Conservation (phyloP, 1,140 invertebrate species). For the Chymomyza costata region DNA sequence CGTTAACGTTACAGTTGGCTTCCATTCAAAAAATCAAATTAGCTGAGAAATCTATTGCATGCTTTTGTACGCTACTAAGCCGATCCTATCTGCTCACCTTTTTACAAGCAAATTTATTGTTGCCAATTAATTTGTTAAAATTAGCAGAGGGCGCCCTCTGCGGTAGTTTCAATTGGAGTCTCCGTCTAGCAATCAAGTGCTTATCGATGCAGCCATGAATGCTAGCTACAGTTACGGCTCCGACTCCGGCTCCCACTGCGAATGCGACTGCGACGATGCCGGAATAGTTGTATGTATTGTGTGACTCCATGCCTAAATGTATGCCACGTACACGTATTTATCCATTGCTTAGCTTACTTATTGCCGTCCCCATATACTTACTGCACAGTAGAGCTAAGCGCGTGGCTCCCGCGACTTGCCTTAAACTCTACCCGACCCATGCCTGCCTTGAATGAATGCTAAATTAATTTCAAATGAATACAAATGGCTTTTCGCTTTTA, state of each 20-base stretch:
- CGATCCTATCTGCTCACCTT: constrained; percentile 62
- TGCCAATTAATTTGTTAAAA: constrained; percentile 74
- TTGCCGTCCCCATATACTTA: neutral
- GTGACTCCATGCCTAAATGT: constrained; percentile 38
- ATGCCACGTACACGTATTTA: constrained; percentile 73
- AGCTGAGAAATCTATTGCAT: constrained; percentile 58
- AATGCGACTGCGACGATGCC: constrained; percentile 20
- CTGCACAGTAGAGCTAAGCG: constrained; percentile 8
- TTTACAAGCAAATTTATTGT: constrained; percentile 68
- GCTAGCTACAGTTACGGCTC: constrained; percentile 3
- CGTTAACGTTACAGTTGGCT: too few species aligned
- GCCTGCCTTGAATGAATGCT: constrained; percentile 66
- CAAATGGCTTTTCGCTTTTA: constrained; percentile 73
- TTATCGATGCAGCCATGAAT: constrained; percentile 44
- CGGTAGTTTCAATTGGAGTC: constrained; percentile 2
- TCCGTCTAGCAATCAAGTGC: constrained; percentile 9
- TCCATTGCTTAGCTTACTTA: constrained; percentile 62
- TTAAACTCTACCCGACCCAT: neutral
- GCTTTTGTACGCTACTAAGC: constrained; percentile 1
- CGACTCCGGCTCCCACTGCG: neutral
- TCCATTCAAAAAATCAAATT: constrained; percentile 68
- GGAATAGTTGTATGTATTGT: constrained; percentile 19
- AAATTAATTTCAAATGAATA: constrained; percentile 74
- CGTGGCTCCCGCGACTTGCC: neutral
- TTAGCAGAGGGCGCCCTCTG: constrained; percentile 55